Evolutionary conservation across 2,888 invertebrate genomes (phyloP), one percentile per base, ranked within the genome.

Genomic region (Notodonta dromedarius): DNA sequence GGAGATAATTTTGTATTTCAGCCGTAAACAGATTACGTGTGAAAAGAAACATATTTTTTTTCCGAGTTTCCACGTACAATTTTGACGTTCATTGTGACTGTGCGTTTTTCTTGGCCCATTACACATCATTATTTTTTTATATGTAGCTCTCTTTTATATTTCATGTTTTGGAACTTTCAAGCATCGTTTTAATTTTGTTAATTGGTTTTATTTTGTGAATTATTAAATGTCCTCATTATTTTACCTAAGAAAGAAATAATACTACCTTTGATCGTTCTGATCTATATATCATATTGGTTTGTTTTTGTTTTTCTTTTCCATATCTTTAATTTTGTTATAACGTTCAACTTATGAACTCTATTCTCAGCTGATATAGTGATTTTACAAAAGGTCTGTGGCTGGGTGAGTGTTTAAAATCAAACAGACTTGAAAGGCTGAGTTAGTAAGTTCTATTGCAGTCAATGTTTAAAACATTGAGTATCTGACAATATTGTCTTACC

Each of bases 1-100:
- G 83, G 72, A 91, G 92, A 93, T 93, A 91, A 93, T 93, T 93
- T 93, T 88, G 90, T 93, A 91, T 91, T 91, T 92, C 90, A 90
- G 86, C 89, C 88, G 86, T 91, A 90, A 92, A 91, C 90, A 91
- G 91, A 92, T 92, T 90, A 92, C 82, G 84, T 86, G 84, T 90
- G 86, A 90, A 91, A 92, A 91, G 90, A 90, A 89, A 84, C 85
- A 87, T 86, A 87, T 81, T 84, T 86, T 84, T 84, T 72, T 66
- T 71, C 63, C 62, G 78, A 83, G 77, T 81, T 79, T 77, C 75
- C 74, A 66, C 64, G 70, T 78, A 77, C 78, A 80, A 75, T 82
- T 82, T 83, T 80, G 82, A 77, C 77, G 71, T 74, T 87, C 86
- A 87, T 81, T 85, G 82, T 90, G 89, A 90, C 83, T 78, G 65